These are phyloP conservation scores for Erythrolamprus reginae DNA, from an alignment of 2,113 vertebrate species.

Conservation along the genomic window DNA sequence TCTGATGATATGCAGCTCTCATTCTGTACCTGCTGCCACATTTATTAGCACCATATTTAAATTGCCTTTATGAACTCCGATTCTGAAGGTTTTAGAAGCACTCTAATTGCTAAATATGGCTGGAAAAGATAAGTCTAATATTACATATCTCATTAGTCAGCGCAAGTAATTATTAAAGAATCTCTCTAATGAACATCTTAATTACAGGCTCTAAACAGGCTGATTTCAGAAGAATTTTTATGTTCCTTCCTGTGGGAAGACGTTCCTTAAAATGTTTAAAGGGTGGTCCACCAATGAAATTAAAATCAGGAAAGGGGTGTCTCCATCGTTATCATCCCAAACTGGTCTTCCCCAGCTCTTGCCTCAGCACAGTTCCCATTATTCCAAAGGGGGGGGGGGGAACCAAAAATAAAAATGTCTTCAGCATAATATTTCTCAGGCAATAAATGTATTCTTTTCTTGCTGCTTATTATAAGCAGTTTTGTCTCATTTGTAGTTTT, in stretches of 20 bases:
- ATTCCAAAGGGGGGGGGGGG: not conserved
- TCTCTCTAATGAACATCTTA: not conserved
- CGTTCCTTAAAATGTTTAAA: not conserved
- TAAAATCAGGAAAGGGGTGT: not conserved
- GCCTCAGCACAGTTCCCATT: not conserved
- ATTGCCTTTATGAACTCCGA: not conserved
- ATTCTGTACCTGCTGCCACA: not conserved
- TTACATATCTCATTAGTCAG: not conserved
- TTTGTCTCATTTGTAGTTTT: not conserved
- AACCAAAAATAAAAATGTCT: not conserved
- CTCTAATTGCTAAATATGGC: not conserved
- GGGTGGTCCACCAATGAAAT: not conserved
- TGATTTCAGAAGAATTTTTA: not conserved
- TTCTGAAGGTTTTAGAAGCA: not conserved
- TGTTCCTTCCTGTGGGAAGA: not conserved
- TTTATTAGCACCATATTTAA: not conserved
- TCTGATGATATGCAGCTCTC: not conserved
- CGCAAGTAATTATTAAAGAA: not conserved
- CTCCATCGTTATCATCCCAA: not conserved
- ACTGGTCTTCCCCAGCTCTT: not conserved
- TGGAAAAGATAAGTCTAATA: not conserved
- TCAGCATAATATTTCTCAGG: not conserved
- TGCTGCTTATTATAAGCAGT: not conserved
- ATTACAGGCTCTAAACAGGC: not conserved
- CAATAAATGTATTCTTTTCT: not conserved